A percentile compares a stretch with the other conserved stretches of the same genome.
These are phyloP conservation scores for Endotricha flammealis DNA, from an alignment of 2,888 invertebrate genomes.

Conservation along the genomic window DNA sequence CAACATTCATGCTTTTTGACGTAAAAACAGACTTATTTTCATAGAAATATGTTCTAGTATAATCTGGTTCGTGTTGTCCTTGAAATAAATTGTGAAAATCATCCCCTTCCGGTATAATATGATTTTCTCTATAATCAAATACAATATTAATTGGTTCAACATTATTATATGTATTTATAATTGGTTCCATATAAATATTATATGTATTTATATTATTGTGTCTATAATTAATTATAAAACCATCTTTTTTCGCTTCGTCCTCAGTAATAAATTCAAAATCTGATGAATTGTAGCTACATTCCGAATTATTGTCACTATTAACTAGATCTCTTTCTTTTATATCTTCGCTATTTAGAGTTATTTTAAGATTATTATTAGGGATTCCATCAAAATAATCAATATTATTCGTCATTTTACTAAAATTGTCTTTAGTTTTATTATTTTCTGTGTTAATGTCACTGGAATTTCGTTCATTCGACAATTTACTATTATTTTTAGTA, in stretches of 20 bases:
- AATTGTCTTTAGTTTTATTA: too few species aligned
- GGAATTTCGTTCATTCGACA: too few species aligned
- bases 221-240: conserved; percentile 25
- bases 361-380: too few species aligned
- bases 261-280: conserved; percentile 65
- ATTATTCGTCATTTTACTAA: too few species aligned
- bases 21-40: conserved; percentile 43
- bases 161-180: too few species aligned
- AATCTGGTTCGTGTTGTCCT: conserved; percentile 15
- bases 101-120: conserved; percentile 38
- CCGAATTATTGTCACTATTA: conserved; percentile 15
- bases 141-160: conserved; percentile 11
- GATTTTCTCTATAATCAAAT: conserved; percentile 24
- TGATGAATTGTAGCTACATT: conserved; percentile 47
- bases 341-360: too few species aligned
- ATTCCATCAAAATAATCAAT: too few species aligned
- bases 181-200: too few species aligned
- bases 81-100: conserved; percentile 42
- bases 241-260: conserved; percentile 39
- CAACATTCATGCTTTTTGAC: conserved; percentile 28
- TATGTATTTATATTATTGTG: conserved; percentile 1
- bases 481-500: too few species aligned
- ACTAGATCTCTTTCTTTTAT: too few species aligned
- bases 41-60: conserved; percentile 22
- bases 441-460: too few species aligned